Conservation (phyloP, 2,888 invertebrate genomes). For the Eupsilia transversa region DNA sequence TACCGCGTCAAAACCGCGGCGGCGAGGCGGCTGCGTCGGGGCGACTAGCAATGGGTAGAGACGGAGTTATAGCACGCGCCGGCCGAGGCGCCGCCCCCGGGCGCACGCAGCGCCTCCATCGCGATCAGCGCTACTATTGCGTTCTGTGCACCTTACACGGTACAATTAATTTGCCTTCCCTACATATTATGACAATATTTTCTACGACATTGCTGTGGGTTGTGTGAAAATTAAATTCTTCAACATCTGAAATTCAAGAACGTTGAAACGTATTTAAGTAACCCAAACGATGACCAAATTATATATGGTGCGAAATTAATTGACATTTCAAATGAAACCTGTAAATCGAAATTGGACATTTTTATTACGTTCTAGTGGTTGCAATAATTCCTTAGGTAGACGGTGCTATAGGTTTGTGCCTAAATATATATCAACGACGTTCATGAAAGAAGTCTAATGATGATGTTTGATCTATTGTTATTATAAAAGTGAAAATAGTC, state of each 20-base stretch:
- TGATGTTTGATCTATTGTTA: conserved; percentile 56
- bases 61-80: conserved; percentile 87
- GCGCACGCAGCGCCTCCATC: conserved; percentile 47
- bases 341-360: conserved; percentile 37
- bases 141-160: conserved; percentile 63
- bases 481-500: conserved; percentile 43
- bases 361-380: conserved; percentile 48
- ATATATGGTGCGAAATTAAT: conserved; percentile 37
- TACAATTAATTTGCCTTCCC: conserved; percentile 70
- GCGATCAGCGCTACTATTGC: conserved; percentile 58
- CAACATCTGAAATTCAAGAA: conserved; percentile 19
- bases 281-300: conserved; percentile 43
- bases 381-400: conserved; percentile 69
- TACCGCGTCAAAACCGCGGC: conserved; percentile 88
- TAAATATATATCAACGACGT: conserved; percentile 65
- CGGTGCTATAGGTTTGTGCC: conserved; percentile 81
- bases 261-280: conserved; percentile 25
- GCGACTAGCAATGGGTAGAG: conserved; percentile 92
- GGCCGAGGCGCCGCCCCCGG: conserved; percentile 36
- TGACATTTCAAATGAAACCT: conserved; percentile 36
- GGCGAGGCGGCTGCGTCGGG: conserved; percentile 90
- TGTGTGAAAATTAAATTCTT: conserved; percentile 51
- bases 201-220: conserved; percentile 54
- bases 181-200: conserved; percentile 74
- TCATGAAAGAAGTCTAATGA: conserved; percentile 55